Conservation (phyloP, 2,888 invertebrate genomes). For the Heliconius cydno region DNA sequence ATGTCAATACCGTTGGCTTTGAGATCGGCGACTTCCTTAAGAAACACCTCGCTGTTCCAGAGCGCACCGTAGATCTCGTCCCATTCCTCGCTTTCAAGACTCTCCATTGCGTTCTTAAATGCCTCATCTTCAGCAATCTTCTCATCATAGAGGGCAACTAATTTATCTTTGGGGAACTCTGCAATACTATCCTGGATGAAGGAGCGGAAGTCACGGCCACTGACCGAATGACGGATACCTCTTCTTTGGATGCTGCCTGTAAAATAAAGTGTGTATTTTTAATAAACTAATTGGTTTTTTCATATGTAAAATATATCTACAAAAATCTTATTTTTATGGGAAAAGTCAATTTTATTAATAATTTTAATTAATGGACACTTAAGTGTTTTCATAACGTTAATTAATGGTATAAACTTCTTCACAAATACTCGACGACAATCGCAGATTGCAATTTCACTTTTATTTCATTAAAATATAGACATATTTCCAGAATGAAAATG, state of each 20-base stretch:
- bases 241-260: slow-evolving; percentile 33
- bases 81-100: slow-evolving; percentile 67
- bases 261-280: neutral
- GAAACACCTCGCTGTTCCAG: slow-evolving; percentile 63
- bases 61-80: slow-evolving; percentile 57
- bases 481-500: neutral
- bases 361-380: too few relatives aligned
- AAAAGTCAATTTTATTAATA: too few relatives aligned
- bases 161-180: slow-evolving; percentile 53
- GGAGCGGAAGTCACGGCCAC: slow-evolving; percentile 47
- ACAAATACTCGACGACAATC: neutral
- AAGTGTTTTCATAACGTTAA: too few relatives aligned
- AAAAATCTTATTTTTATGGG: too few relatives aligned
- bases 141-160: slow-evolving; percentile 64
- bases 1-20: slow-evolving; percentile 60
- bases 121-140: slow-evolving; percentile 65
- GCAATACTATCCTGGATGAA: slow-evolving; percentile 48
- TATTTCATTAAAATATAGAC: neutral
- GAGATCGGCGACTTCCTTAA: slow-evolving; percentile 59
- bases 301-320: too few relatives aligned
- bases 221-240: slow-evolving; percentile 43
- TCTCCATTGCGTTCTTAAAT: slow-evolving; percentile 65
- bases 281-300: neutral
- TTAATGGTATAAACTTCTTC: neutral
- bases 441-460: neutral